A percentile compares a stretch with the other conserved stretches of the same genome.
Evolutionary conservation across 1,140 invertebrate species (phyloP).

Genomic region (Drosophila seguyi): DNA sequence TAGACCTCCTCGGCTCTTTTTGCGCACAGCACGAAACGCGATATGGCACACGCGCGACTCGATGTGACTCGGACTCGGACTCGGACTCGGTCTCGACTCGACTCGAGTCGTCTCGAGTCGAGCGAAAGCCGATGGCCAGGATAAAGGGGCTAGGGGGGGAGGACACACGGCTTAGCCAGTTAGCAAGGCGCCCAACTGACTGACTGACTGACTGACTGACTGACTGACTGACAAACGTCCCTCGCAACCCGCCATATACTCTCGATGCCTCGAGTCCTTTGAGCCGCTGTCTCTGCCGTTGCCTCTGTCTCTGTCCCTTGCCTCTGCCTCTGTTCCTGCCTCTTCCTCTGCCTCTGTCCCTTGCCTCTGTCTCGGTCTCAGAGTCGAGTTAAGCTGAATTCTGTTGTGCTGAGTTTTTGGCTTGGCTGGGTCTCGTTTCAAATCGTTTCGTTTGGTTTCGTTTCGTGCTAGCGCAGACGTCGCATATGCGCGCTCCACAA

Average conservation of each 20-base stretch:
- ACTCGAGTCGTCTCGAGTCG: conserved; percentile 14
- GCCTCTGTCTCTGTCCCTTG: background rate
- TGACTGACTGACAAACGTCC: conserved; percentile 23
- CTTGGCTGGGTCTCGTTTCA: conserved; percentile 18
- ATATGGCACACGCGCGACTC: conserved; percentile 63
- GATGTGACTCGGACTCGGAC: conserved; percentile 30
- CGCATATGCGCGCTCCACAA: conserved; percentile 71
- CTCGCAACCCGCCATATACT: background rate
- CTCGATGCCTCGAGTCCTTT: conserved; percentile 3
- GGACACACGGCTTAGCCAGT: conserved; percentile 66
- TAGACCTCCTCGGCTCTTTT: conserved; percentile 61
- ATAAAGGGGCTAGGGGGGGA: background rate
- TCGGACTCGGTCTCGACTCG: conserved; percentile 17
- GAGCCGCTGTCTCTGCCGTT: background rate
- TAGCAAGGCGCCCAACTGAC: conserved; percentile 67
- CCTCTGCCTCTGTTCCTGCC: background rate
- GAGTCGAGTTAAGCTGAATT: conserved; percentile 38
- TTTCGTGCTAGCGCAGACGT: conserved; percentile 72
- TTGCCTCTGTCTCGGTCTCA: conserved; percentile 1
- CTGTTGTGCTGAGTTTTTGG: conserved; percentile 37
- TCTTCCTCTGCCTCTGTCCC: no score
- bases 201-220: conserved; percentile 37
- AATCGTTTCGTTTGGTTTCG: conserved; percentile 32
- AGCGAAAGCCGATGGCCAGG: conserved; percentile 25
- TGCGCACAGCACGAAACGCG: conserved; percentile 74